Evolutionary conservation across 2,888 invertebrate species (phyloP), one percentile per base, ranked within the genome.

Genomic region (Tortricodes alternella): DNA sequence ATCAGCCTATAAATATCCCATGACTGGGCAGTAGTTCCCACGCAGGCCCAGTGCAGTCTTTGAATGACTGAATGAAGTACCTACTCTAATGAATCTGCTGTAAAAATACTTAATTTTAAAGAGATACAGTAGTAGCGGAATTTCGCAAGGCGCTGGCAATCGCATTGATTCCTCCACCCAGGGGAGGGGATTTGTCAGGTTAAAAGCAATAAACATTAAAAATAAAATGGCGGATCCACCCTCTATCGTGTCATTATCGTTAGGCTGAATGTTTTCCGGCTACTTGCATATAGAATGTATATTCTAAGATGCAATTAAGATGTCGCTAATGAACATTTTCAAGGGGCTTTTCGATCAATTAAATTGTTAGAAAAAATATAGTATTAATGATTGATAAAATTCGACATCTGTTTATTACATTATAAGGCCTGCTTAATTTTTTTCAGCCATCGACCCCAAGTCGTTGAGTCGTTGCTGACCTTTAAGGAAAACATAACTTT

Each of bases 191-290:
- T 81, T 80, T 85, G 85, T 85, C 83, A 78, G 73, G 78, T 80
- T 83, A 85, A 83, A 85, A 78, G 84, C 76, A 83, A 89, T 85
- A 88, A 87, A 83, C 89, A 89, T 89, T 89, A 89, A 85, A 85
- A 86, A 86, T 83, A 89, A 89, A 87, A 87, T 84, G 86, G 81
- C 85, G 77, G 61, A 78, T 73, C 78, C 82, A 66, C 82, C 84
- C 79, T 65, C 67, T 66, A 68, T 71, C 71, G 69, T 68, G 70
- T 68, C 64, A 67, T 64, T 60, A 63, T 62, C 53, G 27, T 58
- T 58, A 48, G 27, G 19, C 19, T 13, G 23, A 46, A 27, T 16
- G 41, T n/a, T 43, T 53, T 53, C 35, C 50, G 39, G 48, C 43
- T 53, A 58, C 39, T 58, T 51, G 46, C 15, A 15, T 27, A 13